Evolutionary conservation across 2,888 invertebrate genomes (phyloP), one percentile per base, ranked within the genome.

Genomic region (Doris montereyensis): DNA sequence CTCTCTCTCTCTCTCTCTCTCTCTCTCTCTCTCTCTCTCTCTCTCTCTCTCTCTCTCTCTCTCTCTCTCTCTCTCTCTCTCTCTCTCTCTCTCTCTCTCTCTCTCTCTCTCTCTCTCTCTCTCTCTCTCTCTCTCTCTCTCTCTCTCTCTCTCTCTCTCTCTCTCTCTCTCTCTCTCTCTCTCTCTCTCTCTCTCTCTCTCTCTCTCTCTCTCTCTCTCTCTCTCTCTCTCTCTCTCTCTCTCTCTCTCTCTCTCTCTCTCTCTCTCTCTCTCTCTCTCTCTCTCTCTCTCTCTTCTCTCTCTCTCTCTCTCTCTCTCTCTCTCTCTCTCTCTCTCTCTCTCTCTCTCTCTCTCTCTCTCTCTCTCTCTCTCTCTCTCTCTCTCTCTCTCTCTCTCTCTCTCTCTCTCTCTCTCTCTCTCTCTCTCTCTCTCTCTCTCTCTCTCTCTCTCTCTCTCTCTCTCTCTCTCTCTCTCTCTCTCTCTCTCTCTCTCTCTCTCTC

Each of bases 401-500:
- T n/a, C n/a, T n/a, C n/a, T n/a, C n/a, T n/a, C n/a, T n/a, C n/a
- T n/a, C n/a, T n/a, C n/a, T n/a, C n/a, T n/a, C n/a, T n/a, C n/a
- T n/a, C n/a, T n/a, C n/a, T n/a, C n/a, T n/a, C n/a, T n/a, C n/a
- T n/a, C n/a, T n/a, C n/a, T n/a, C n/a, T n/a, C n/a, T n/a, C n/a
- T n/a, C n/a, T n/a, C n/a, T 28, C 72, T 30, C 26, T 34, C 65
- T n/a, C 62, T 30, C 35, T n/a, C 35, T n/a, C 62, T 28, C 28
- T 34, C 62, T 17, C 72, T 34, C 17, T 28, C 72, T 26, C 41
- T 72, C 24, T 71, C n/a, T 60, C 71, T 71, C 8, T 62, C 62
- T 65, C 65, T 72, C n/a, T 62, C 41, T 41, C 72, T 72, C 26
- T 72, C 65, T 26, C 65, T 72, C 65, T 72, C 10, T 65, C 62